phyloP scores from a whole-genome alignment of 2,113 vertebrate species.

The Pseudorhombus dupliciocellatus region DNA sequence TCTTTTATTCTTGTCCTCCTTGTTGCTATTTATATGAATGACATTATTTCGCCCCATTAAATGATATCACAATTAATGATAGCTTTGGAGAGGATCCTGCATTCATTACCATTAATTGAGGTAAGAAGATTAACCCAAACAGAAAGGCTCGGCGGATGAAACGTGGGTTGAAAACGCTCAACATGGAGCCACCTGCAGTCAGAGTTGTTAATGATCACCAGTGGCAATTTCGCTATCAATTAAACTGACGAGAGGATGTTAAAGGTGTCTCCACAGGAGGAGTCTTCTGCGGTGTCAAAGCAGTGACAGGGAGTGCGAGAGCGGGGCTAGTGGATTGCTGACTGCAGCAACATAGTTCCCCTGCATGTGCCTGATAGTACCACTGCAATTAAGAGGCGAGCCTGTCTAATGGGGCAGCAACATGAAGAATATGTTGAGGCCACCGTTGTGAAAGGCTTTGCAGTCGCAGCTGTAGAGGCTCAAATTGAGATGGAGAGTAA shows the following conservation, averaged over 20 bases:
- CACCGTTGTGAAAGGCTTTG: slow-evolving; percentile 32
- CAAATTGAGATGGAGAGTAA: slow-evolving; percentile 39
- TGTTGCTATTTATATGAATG: slow-evolving; percentile 3
- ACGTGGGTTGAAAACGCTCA: slow-evolving; percentile 47
- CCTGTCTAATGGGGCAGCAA: slow-evolving; percentile 58
- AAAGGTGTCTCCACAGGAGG: slow-evolving; percentile 59
- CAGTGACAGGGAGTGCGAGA: slow-evolving; percentile 53
- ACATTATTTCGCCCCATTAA: slow-evolving; percentile 46
- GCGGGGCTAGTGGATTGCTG: slow-evolving; percentile 63
- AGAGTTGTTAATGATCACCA: slow-evolving; percentile 70
- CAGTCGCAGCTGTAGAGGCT: slow-evolving; percentile 31
- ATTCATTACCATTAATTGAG: slow-evolving; percentile 54
- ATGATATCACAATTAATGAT: slow-evolving; percentile 46
- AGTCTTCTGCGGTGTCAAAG: slow-evolving; percentile 22
- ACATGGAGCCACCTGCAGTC: slow-evolving; percentile 54
- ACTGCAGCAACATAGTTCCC: slow-evolving; percentile 54
- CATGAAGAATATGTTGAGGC: slow-evolving; percentile 48
- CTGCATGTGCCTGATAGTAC: slow-evolving; percentile 52
- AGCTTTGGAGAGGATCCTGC: slow-evolving; percentile 39
- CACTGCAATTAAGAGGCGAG: slow-evolving; percentile 64
- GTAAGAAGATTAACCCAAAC: slow-evolving; percentile 47
- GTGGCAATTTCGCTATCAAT: slow-evolving; percentile 67
- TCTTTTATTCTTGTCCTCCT: not conserved
- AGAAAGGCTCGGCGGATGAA: slow-evolving; percentile 46
- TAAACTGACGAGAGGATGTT: slow-evolving; percentile 65